These are phyloP conservation scores for Gymnogyps californianus DNA, from an alignment of 2,113 vertebrate species.

Conservation along the genomic window DNA sequence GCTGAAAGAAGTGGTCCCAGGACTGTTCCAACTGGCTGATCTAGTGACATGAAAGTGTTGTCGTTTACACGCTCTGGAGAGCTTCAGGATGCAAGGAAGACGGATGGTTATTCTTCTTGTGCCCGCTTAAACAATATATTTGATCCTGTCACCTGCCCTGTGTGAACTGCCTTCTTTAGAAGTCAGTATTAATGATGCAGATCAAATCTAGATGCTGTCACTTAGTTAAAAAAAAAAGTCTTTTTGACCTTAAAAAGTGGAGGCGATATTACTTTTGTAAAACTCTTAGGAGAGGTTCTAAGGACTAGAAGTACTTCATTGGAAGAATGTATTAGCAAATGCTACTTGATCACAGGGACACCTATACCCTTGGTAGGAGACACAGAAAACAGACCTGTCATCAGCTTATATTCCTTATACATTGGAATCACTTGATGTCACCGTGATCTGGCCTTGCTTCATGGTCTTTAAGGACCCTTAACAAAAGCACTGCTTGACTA, in stretches of 20 bases:
- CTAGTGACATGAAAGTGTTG: constrained; percentile 34
- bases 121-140: constrained; percentile 2
- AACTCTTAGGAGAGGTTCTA: neutral
- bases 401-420: neutral
- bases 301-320: neutral
- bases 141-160: constrained; percentile 17
- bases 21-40: constrained; percentile 30
- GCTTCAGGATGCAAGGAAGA: neutral
- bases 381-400: neutral
- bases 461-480: neutral
- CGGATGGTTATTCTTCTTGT: neutral
- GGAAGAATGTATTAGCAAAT: neutral
- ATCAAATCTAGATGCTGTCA: constrained; percentile 22
- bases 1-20: constrained; percentile 5
- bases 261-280: neutral
- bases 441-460: neutral
- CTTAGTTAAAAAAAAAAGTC: neutral
- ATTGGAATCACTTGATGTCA: neutral
- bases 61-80: neutral
- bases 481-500: neutral
- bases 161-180: constrained; percentile 24
- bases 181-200: constrained; percentile 41
- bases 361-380: neutral
- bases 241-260: constrained; percentile 19
- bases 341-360: neutral